These are phyloP conservation scores for Formicarius rufipectus DNA, from an alignment of 2,113 vertebrate genomes.

Conservation along the genomic window DNA sequence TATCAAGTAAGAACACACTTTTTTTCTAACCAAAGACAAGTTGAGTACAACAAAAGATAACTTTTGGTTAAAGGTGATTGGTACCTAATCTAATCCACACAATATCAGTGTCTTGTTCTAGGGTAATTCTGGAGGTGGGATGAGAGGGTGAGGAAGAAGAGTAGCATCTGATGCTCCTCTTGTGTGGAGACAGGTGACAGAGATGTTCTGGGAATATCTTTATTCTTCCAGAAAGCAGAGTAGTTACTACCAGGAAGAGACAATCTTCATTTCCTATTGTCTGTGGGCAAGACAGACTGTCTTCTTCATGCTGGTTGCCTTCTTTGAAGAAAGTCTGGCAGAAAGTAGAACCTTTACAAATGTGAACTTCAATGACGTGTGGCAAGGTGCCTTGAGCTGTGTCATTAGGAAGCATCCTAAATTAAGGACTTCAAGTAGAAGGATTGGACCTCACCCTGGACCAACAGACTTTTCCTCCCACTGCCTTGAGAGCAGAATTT, in stretches of 20 bases:
- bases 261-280: background rate
- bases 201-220: background rate
- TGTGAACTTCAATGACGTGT: background rate
- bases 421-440: background rate
- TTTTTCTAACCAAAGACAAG: background rate
- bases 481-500: constrained; percentile 9
- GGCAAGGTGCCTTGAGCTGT: background rate
- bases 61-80: background rate
- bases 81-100: background rate
- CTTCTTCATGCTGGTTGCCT: background rate
- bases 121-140: background rate
- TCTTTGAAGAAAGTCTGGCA: background rate
- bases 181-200: background rate
- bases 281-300: background rate
- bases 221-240: background rate
- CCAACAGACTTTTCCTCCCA: background rate
- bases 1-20: background rate
- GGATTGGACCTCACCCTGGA: background rate
- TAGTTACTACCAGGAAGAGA: background rate
- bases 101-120: background rate
- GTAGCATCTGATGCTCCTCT: background rate
- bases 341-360: background rate
- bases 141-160: background rate
- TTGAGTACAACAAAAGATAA: background rate
- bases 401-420: background rate